These are phyloP conservation scores for Actinernus sp. DNA, from an alignment of 92 coral and sea anemone genomes.

Conservation along the genomic window DNA sequence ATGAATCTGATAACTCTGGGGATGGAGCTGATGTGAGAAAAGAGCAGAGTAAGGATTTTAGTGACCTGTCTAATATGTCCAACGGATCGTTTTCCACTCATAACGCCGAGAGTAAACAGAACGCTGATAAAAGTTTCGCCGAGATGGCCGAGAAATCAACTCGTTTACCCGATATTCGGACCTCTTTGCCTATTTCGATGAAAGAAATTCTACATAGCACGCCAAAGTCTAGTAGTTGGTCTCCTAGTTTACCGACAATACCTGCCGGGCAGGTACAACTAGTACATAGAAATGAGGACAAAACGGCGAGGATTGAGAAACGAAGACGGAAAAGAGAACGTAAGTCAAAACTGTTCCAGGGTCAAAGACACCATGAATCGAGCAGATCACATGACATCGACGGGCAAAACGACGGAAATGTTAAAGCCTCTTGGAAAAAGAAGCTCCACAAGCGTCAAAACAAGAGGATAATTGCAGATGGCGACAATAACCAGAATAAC, in stretches of 20 bases:
- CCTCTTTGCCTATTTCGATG: conserved; percentile 63
- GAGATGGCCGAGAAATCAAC: conserved; percentile 62
- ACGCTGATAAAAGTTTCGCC: conserved; percentile 52
- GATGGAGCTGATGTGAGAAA: neutral
- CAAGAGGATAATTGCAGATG: conserved; percentile 51
- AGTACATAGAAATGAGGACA: conserved; percentile 27
- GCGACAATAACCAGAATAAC: conserved; percentile 22
- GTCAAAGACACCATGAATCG: conserved; percentile 38
- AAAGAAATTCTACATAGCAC: conserved; percentile 51
- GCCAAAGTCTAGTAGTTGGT: conserved; percentile 20
- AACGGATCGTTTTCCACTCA: neutral
- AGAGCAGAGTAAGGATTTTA: neutral
- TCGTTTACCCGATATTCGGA: conserved; percentile 41
- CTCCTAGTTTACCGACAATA: conserved; percentile 27
- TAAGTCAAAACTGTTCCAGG: conserved; percentile 38
- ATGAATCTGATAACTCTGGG: too few relatives aligned
- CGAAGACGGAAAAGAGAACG: conserved; percentile 49
- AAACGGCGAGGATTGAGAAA: conserved; percentile 26
- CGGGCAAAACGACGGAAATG: conserved; percentile 3
- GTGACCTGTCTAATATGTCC: neutral
- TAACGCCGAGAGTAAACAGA: neutral
- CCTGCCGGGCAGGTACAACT: conserved; percentile 28
- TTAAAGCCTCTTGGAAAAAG: conserved; percentile 46
- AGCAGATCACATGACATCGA: conserved; percentile 12
- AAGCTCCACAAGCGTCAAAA: conserved; percentile 53